A percentile compares a stretch with the other conserved stretches of the same genome.
phyloP scores from a whole-genome alignment of 2,888 invertebrate genomes.

The Epirrita christyi region DNA sequence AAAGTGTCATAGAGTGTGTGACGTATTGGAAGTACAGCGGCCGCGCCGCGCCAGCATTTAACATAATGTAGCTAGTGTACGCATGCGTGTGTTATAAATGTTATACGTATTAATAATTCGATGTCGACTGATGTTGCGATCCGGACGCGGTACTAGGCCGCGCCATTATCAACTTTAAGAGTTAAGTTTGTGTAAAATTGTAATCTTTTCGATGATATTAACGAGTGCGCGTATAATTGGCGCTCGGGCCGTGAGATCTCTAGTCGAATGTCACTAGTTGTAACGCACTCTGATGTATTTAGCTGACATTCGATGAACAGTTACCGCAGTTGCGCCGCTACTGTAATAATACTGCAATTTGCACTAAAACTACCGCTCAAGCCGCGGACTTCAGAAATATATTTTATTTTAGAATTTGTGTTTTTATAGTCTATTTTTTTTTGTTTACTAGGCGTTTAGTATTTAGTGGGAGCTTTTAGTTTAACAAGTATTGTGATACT shows the following conservation, averaged over 20 bases:
- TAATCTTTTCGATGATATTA: conserved; percentile 27
- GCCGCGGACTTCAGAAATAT: conserved; percentile 47
- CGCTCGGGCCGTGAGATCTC: conserved; percentile 22
- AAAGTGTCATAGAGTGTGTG: conserved; percentile 13
- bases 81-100: conserved; percentile 22
- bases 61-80: conserved; percentile 18
- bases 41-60: conserved; percentile 41
- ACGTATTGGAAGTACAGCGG: conserved; percentile 47
- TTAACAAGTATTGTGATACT: conserved; percentile 79
- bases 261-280: conserved; percentile 15
- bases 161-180: conserved; percentile 18
- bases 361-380: conserved; percentile 20
- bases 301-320: conserved; percentile 9
- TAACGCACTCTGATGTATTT: background rate
- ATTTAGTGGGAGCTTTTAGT: conserved; percentile 74
- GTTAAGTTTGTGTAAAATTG: conserved; percentile 30
- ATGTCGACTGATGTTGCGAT: conserved; percentile 28
- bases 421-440: conserved; percentile 60
- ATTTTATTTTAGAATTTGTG: conserved; percentile 65
- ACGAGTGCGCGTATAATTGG: conserved; percentile 6
- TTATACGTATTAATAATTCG: conserved; percentile 30
- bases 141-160: conserved; percentile 11
- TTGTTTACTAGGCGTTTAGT: conserved; percentile 66
- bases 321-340: conserved; percentile 20
- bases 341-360: conserved; percentile 22